phyloP scores from a whole-genome alignment of 2,113 vertebrate genomes.

The Petrocephalus microphthalmus region DNA sequence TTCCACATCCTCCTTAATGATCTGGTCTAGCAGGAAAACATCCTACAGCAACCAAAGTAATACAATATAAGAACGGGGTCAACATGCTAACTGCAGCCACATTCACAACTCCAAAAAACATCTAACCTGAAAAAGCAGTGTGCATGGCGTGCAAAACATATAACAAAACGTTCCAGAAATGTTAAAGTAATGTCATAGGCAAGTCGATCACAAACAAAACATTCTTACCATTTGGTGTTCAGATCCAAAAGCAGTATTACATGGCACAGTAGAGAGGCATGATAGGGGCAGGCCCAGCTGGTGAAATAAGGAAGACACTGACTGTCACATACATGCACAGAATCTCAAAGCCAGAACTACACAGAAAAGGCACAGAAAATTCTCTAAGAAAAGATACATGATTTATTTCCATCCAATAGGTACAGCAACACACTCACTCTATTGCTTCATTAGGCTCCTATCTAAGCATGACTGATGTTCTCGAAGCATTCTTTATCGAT shows the following conservation, averaged over 20 bases:
- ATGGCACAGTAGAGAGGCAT: slow-evolving; percentile 73
- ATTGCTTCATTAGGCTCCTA: neutral
- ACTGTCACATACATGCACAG: neutral
- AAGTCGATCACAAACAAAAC: neutral
- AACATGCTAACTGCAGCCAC: neutral
- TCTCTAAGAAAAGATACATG: neutral
- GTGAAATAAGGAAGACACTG: slow-evolving; percentile 1
- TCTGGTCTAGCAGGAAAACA: slow-evolving; percentile 82
- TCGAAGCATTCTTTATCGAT: neutral
- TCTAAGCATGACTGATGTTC: neutral
- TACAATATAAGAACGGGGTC: neutral
- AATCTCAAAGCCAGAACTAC: neutral
- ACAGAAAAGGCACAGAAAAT: neutral
- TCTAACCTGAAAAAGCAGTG: neutral
- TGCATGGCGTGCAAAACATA: neutral
- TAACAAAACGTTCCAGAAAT: neutral
- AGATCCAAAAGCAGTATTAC: slow-evolving; percentile 79
- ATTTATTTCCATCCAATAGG: neutral
- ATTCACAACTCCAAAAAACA: neutral
- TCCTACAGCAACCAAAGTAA: slow-evolving; percentile 63
- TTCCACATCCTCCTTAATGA: slow-evolving; percentile 86
- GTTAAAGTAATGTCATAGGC: neutral
- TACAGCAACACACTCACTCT: neutral
- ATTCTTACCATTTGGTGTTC: slow-evolving; percentile 80
- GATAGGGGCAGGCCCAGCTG: slow-evolving; percentile 65